Conservation (phyloP, 1,140 invertebrate genomes). For the Halictus rubicundus region DNA sequence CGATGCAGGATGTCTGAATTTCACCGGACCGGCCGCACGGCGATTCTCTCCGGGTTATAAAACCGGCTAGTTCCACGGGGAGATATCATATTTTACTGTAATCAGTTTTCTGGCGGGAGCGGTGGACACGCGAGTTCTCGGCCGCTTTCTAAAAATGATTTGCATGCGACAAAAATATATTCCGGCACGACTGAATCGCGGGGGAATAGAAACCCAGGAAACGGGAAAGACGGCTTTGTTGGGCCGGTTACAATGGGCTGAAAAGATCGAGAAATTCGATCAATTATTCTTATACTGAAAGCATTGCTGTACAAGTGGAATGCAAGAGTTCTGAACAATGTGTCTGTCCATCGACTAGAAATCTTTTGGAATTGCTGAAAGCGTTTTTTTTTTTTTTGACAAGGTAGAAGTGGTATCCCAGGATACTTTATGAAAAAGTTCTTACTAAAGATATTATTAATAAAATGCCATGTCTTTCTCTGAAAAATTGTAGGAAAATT, state of each 20-base stretch:
- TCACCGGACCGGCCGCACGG: conserved; percentile 4
- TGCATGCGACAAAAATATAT: conserved; percentile 27
- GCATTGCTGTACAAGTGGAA: no score
- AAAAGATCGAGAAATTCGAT: not conserved
- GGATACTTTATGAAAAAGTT: no score
- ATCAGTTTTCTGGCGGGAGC: conserved; percentile 26
- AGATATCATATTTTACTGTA: conserved; percentile 23
- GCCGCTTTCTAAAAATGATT: conserved; percentile 43
- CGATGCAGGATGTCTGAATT: conserved; percentile 18
- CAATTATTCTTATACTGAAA: not conserved
- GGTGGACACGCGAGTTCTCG: no score
- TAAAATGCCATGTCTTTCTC: no score
- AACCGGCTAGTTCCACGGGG: conserved; percentile 1
- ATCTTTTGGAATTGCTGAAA: no score
- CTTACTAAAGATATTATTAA: no score
- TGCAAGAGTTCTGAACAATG: no score
- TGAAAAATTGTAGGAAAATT: no score
- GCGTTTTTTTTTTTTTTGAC: no score
- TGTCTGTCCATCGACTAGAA: no score
- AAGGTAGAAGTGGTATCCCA: no score
- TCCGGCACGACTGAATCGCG: not conserved
- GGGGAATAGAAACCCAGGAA: not conserved
- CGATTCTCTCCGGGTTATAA: not conserved
- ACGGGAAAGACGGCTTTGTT: not conserved
- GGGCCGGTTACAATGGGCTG: no score